These are phyloP conservation scores for Struthio camelus DNA, from an alignment of 2,113 vertebrate species.

Conservation along the genomic window DNA sequence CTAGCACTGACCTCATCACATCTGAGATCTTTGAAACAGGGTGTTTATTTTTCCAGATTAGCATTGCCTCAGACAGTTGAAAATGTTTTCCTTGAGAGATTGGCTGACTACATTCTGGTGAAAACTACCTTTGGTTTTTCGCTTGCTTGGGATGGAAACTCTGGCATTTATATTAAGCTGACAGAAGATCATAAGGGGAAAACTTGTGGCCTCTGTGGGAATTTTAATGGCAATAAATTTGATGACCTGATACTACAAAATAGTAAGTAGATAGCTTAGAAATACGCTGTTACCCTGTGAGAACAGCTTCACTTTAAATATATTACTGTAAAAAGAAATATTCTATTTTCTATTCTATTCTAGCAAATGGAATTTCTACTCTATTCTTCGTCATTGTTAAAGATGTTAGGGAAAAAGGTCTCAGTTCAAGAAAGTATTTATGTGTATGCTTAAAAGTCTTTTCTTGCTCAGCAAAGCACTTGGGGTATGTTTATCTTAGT, in stretches of 20 bases:
- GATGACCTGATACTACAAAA: constrained; percentile 90
- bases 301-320: neutral
- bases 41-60: constrained; percentile 79
- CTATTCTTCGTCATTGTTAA: neutral
- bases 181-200: constrained; percentile 90
- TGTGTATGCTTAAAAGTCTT: neutral
- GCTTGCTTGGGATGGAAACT: constrained; percentile 95
- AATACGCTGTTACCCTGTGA: neutral
- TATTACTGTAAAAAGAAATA: neutral
- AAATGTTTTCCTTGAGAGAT: constrained; percentile 89
- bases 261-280: constrained; percentile 77
- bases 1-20: neutral
- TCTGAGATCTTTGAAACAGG: neutral
- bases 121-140: constrained; percentile 98
- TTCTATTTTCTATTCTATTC: neutral
- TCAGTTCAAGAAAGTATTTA: neutral
- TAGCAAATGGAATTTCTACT: neutral
- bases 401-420: neutral
- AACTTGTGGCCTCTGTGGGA: constrained; percentile 93
- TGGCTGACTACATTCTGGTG: constrained; percentile 96
- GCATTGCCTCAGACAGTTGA: constrained; percentile 89
- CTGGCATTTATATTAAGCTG: constrained; percentile 95
- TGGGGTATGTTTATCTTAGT: neutral
- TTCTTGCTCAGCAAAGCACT: neutral
- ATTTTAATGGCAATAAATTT: constrained; percentile 89